Evolutionary conservation across 2,888 invertebrate species (phyloP).

Genomic region (Steinernema carpocapsae): DNA sequence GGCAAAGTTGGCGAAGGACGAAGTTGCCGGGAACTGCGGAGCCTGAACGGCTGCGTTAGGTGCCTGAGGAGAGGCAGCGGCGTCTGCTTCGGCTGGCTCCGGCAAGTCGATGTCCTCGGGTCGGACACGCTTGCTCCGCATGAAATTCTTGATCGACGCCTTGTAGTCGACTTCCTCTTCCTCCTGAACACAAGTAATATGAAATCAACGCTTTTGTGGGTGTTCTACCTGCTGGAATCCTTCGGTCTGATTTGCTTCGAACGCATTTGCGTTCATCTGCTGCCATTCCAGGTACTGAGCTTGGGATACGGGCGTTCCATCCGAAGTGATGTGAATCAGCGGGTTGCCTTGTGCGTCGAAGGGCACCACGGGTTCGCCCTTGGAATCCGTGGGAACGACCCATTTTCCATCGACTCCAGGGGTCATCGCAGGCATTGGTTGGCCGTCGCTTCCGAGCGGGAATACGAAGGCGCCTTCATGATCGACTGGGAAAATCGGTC

Average conservation of each 20-base stretch:
- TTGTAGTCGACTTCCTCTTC: constrained; percentile 30
- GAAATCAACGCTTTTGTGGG: too few species aligned
- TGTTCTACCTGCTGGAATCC: too few species aligned
- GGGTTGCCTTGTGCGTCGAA: constrained; percentile 43
- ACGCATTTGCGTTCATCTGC: constrained; percentile 10
- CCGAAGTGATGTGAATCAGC: constrained; percentile 46
- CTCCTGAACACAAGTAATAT: not conserved
- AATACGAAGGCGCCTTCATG: constrained; percentile 45
- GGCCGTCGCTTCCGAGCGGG: constrained; percentile 45
- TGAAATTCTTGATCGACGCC: constrained; percentile 26
- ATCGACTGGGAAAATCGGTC: constrained; percentile 48
- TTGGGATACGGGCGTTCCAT: constrained; percentile 43
- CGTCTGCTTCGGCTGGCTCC: not conserved
- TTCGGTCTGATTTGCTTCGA: not conserved
- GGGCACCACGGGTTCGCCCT: constrained; percentile 43
- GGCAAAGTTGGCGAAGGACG: not conserved
- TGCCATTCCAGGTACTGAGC: constrained; percentile 43
- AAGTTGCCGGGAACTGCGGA: not conserved
- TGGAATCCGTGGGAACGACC: constrained; percentile 48
- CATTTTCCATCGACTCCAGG: constrained; percentile 43
- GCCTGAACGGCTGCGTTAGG: not conserved
- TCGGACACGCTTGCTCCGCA: constrained; percentile 40
- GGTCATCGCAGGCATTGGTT: constrained; percentile 49
- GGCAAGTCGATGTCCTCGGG: constrained; percentile 48
- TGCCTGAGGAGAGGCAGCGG: not conserved